phyloP scores from a whole-genome alignment of 2,113 vertebrate genomes.

The Mohoua ochrocephala region DNA sequence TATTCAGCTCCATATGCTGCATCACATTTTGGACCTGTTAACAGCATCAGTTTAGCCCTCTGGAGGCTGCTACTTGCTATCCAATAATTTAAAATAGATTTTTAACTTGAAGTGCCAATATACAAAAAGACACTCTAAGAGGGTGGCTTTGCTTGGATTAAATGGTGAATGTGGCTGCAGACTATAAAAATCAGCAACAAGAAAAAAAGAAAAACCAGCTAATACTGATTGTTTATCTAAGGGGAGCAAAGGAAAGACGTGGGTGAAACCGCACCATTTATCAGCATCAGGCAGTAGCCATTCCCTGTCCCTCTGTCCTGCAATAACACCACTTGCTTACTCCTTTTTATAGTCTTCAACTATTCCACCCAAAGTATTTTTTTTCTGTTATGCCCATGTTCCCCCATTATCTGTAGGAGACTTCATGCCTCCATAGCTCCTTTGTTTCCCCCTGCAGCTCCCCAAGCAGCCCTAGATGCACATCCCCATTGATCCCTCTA shows the following conservation, averaged over 20 bases:
- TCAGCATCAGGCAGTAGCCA: not conserved
- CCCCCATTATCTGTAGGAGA: not conserved
- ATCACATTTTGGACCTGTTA: conserved; percentile 46
- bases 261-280: not conserved
- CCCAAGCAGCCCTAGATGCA: rapidly evolving
- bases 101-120: conserved; percentile 16
- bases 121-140: conserved; percentile 16
- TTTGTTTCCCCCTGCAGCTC: not conserved
- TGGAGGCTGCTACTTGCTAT: conserved; percentile 47
- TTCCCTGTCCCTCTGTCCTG: not conserved
- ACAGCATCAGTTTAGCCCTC: conserved; percentile 37
- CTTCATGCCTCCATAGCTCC: not conserved
- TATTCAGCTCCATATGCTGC: conserved; percentile 52
- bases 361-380: not conserved
- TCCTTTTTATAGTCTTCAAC: not conserved
- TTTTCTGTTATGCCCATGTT: not conserved
- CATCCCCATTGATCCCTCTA: not conserved
- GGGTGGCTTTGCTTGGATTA: not conserved
- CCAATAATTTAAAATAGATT: conserved; percentile 41
- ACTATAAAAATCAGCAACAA: not conserved
- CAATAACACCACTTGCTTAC: not conserved
- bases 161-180: not conserved
- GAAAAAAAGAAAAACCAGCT: not conserved
- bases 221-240: not conserved
- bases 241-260: not conserved